These are phyloP conservation scores for Poeciliopsis turneri DNA, from an alignment of 2,797 vertebrate genomes.

Conservation along the genomic window DNA sequence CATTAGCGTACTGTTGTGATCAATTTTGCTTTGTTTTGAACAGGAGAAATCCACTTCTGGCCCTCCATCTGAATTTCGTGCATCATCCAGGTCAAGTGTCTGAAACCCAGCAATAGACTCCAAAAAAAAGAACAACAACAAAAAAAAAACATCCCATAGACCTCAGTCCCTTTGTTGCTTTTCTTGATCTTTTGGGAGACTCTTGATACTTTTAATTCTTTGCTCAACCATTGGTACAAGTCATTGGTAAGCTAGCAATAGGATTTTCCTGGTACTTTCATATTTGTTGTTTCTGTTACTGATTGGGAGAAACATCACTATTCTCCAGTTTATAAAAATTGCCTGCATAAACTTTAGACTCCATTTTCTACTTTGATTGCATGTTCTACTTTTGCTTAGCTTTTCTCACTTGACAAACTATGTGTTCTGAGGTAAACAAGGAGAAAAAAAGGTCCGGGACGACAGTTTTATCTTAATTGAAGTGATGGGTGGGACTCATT, in stretches of 20 bases:
- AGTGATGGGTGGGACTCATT: not conserved
- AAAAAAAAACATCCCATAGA: constrained; percentile 35
- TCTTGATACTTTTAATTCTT: constrained; percentile 63
- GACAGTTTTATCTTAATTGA: not conserved
- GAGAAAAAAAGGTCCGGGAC: not conserved
- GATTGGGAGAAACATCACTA: not conserved
- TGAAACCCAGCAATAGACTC: constrained; percentile 11
- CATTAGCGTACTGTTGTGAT: too few relatives aligned
- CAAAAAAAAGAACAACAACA: constrained; percentile 33
- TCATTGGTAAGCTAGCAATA: constrained; percentile 37
- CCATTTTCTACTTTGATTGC: not conserved
- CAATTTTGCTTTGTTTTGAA: too few relatives aligned
- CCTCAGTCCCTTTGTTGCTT: not conserved
- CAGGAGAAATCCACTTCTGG: too few relatives aligned
- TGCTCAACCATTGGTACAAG: constrained; percentile 39
- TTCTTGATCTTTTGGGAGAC: constrained; percentile 42
- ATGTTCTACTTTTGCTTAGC: not conserved
- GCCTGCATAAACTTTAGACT: not conserved
- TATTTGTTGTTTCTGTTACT: constrained; percentile 18
- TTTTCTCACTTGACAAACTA: not conserved
- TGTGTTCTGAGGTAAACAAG: not conserved
- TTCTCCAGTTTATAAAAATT: not conserved
- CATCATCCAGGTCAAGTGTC: too few relatives aligned
- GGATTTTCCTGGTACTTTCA: constrained; percentile 21
- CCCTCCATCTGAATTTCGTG: too few relatives aligned